phyloP scores from a whole-genome alignment of 2,888 invertebrate genomes.

The Sarcophaga subvicina region DNA sequence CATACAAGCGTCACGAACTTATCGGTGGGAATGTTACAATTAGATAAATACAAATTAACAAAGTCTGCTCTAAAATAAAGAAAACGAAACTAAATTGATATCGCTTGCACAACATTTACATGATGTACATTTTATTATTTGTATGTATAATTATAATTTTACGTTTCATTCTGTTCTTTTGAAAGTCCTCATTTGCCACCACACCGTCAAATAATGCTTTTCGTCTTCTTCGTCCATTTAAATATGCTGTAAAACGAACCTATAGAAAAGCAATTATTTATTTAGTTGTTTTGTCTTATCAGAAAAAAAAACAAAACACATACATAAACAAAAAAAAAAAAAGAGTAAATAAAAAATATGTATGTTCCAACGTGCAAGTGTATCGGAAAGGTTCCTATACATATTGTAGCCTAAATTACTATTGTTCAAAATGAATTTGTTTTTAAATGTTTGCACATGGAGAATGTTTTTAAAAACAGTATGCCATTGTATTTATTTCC shows the following conservation, averaged over 20 bases:
- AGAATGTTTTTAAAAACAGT: background rate
- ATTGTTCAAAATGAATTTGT: slow-evolving; percentile 30
- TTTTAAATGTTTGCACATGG: background rate
- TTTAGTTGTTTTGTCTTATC: slow-evolving; percentile 67
- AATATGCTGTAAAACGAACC: slow-evolving; percentile 37
- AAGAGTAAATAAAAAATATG: slow-evolving; percentile 4
- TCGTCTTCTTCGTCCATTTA: slow-evolving; percentile 25
- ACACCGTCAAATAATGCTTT: slow-evolving; percentile 29
- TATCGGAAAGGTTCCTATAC: slow-evolving; percentile 8
- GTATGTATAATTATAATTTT: too few species aligned
- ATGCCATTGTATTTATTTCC: background rate
- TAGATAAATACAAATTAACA: slow-evolving; percentile 29
- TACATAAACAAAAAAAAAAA: slow-evolving; percentile 28
- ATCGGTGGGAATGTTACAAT: slow-evolving; percentile 56
- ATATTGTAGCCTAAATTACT: slow-evolving; percentile 34
- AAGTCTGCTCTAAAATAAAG: background rate
- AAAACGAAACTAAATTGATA: slow-evolving; percentile 25
- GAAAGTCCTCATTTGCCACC: slow-evolving; percentile 32
- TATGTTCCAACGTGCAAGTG: slow-evolving; percentile 7
- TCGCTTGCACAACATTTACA: slow-evolving; percentile 42
- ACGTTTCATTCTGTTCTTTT: slow-evolving; percentile 15
- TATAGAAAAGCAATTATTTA: slow-evolving; percentile 46
- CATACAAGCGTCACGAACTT: slow-evolving; percentile 47
- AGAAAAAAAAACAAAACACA: slow-evolving; percentile 42
- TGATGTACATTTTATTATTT: too few species aligned